These are phyloP conservation scores for Podargus strigoides DNA, from an alignment of 2,797 vertebrate genomes.

Conservation along the genomic window DNA sequence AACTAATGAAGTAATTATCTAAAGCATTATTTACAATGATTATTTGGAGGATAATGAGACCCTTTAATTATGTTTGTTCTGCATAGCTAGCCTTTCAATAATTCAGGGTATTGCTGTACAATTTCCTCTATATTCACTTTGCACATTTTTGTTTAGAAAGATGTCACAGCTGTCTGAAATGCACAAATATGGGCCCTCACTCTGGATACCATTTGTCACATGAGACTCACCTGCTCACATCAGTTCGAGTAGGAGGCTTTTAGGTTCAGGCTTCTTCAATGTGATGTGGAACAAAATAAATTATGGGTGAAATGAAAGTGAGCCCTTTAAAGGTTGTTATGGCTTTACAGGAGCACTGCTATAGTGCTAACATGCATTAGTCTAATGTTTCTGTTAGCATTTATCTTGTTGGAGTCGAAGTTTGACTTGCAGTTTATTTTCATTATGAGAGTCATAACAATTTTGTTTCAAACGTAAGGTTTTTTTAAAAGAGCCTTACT, in stretches of 20 bases:
- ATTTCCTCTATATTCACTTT: slow-evolving; percentile 3
- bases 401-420: not conserved
- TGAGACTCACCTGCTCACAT: not conserved
- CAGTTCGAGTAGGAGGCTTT: fast-evolving
- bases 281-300: not conserved
- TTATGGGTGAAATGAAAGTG: not conserved
- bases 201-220: not conserved
- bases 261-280: not conserved
- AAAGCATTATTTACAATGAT: slow-evolving; percentile 61
- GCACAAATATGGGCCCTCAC: not conserved
- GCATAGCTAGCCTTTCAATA: slow-evolving; percentile 56
- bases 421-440: not conserved
- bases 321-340: not conserved
- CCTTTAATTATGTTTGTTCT: slow-evolving; percentile 65
- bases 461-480: fast-evolving
- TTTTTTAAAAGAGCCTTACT: not conserved
- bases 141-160: not conserved
- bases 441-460: not conserved
- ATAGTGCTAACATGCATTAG: too few relatives aligned
- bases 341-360: not conserved
- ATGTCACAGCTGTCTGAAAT: not conserved
- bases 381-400: not conserved
- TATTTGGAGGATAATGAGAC: slow-evolving; percentile 64
- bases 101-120: not conserved
- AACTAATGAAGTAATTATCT: slow-evolving; percentile 65